These are phyloP conservation scores for Marasmarcha lunaedactyla DNA, from an alignment of 2,888 invertebrate species.

Conservation along the genomic window DNA sequence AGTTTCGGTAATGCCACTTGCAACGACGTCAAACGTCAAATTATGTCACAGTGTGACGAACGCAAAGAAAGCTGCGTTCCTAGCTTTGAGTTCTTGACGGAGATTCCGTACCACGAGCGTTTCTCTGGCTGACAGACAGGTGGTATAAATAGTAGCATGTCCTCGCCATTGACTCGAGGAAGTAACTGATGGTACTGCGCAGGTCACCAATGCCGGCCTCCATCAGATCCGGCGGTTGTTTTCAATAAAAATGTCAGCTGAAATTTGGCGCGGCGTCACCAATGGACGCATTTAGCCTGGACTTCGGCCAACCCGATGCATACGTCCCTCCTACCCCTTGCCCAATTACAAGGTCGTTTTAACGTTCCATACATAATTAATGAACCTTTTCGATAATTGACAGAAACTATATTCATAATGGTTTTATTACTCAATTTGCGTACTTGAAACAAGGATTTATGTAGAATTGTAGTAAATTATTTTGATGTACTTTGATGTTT, in stretches of 20 bases:
- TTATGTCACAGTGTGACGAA: constrained; percentile 5
- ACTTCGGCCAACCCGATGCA: constrained; percentile 50
- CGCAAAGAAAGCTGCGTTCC: constrained; percentile 28
- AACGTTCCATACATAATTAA: constrained; percentile 22
- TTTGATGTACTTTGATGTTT: too few species aligned
- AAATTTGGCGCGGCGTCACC: constrained; percentile 50
- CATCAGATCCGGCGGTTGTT: constrained; percentile 53
- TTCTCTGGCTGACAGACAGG: constrained; percentile 34
- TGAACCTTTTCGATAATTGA: constrained; percentile 1
- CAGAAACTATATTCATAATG: constrained; percentile 8
- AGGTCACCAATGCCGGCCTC: constrained; percentile 49
- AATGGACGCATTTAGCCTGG: constrained; percentile 60
- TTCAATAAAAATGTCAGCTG: constrained; percentile 62
- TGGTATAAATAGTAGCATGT: constrained; percentile 46
- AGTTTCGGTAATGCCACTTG: too few species aligned
- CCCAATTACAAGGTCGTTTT: constrained; percentile 50
- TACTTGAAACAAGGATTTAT: too few species aligned
- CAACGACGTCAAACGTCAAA: too few species aligned
- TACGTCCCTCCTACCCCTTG: constrained; percentile 41
- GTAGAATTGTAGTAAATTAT: too few species aligned
- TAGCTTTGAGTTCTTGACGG: constrained; percentile 10
- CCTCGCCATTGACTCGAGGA: constrained; percentile 67
- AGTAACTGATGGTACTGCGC: constrained; percentile 53
- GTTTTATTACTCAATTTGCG: too few species aligned
- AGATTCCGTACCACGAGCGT: too few species aligned